Evolutionary conservation across 2,888 invertebrate genomes (phyloP).

Genomic region (Camponotus fellah): DNA sequence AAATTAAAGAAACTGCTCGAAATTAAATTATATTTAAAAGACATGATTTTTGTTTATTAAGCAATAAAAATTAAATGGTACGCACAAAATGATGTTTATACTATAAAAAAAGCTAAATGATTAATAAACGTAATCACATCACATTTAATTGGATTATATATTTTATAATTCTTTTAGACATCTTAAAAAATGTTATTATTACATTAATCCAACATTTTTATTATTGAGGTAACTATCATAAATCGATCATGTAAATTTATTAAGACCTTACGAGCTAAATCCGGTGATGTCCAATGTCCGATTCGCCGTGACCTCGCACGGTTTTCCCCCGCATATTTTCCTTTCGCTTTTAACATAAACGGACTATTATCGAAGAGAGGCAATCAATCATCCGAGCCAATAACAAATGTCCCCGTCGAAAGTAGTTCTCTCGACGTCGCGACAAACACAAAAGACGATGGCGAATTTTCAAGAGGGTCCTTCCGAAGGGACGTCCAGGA

Average conservation of each 20-base stretch:
- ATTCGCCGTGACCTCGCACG: constrained; percentile 37
- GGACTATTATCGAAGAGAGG: constrained; percentile 69
- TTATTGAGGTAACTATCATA: constrained; percentile 13
- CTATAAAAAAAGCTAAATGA: neutral
- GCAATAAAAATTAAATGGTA: neutral
- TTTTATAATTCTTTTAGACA: neutral
- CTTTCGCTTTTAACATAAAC: constrained; percentile 55
- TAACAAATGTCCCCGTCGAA: constrained; percentile 67
- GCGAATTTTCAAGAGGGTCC: constrained; percentile 76
- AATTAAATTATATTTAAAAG: neutral
- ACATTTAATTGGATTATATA: neutral
- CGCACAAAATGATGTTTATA: neutral
- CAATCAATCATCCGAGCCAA: constrained; percentile 74
- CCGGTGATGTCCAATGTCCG: constrained; percentile 23
- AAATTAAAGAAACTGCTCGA: neutral
- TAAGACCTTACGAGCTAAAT: constrained; percentile 29
- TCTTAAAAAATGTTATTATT: constrained; percentile 10
- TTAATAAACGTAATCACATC: neutral
- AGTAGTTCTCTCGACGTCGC: constrained; percentile 66
- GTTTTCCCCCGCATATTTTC: constrained; percentile 32
- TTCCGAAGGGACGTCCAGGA: constrained; percentile 64
- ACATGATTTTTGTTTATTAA: neutral
- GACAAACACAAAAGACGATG: constrained; percentile 73
- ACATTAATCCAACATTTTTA: constrained; percentile 6
- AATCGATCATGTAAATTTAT: constrained; percentile 41